Conservation (phyloP, 2,113 vertebrate species). For the Colossoma macropomum region DNA sequence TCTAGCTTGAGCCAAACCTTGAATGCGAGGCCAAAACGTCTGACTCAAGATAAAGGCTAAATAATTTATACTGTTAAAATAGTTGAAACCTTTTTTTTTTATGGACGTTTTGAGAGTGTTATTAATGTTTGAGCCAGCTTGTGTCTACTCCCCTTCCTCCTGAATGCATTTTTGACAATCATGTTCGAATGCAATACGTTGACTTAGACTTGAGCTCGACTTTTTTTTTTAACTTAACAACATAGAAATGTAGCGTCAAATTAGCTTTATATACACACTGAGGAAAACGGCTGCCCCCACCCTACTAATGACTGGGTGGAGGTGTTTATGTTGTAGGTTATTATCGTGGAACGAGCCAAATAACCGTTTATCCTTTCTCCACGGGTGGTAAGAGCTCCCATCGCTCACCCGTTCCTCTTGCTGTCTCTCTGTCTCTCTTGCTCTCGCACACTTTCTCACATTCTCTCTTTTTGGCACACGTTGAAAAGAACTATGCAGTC, state of each 20-base stretch:
- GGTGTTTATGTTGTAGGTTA: constrained; percentile 58
- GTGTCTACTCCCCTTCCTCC: not conserved
- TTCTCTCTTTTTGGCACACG: not conserved
- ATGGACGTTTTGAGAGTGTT: not conserved
- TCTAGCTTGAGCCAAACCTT: not conserved
- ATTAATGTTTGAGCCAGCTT: not conserved
- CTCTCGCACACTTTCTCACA: not conserved
- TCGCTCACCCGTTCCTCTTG: not conserved
- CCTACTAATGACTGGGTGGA: constrained; percentile 57
- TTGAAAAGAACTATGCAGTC: not conserved
- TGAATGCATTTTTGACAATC: not conserved
- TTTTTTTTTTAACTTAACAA: not conserved
- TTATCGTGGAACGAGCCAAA: constrained; percentile 57
- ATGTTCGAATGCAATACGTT: not conserved
- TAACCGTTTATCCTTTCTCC: constrained; percentile 53
- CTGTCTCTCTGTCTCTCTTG: not conserved
- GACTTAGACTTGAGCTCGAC: not conserved
- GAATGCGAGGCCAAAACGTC: not conserved
- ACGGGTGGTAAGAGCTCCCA: constrained; percentile 13
- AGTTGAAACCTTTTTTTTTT: not conserved
- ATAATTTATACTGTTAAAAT: not conserved
- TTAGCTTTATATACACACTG: not conserved
- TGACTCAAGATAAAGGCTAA: not conserved
- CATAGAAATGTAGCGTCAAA: not conserved
- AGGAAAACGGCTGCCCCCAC: constrained; percentile 14